Evolutionary conservation across 2,113 vertebrate species (phyloP).

Genomic region (Istiophorus platypterus): DNA sequence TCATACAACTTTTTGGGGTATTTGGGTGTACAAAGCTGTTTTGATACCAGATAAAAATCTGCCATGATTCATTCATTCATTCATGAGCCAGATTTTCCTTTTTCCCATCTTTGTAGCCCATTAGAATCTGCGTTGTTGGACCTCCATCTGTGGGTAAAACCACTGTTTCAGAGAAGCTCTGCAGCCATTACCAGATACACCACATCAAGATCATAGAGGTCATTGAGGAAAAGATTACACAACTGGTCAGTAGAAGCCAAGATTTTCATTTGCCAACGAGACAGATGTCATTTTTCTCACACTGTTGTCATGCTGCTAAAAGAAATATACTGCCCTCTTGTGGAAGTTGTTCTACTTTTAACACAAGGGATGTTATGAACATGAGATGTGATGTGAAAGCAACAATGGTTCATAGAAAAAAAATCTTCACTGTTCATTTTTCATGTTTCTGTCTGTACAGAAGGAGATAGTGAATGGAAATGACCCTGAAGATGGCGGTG

Average conservation of each 20-base stretch:
- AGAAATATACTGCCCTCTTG: conserved; percentile 21
- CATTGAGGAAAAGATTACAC: conserved; percentile 85
- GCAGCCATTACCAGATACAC: conserved; percentile 89
- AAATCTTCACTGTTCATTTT: neutral
- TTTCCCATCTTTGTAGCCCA: conserved; percentile 81
- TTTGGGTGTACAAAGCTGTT: neutral
- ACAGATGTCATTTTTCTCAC: neutral
- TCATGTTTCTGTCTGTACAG: conserved; percentile 51
- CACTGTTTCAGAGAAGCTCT: conserved; percentile 85
- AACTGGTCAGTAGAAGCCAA: conserved; percentile 86
- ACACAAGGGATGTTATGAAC: neutral
- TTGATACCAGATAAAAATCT: neutral
- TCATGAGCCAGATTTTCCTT: neutral
- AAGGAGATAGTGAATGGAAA: conserved; percentile 67
- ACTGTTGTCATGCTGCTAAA: neutral
- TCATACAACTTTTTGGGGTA: neutral
- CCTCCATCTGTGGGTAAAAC: conserved; percentile 93
- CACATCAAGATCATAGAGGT: conserved; percentile 85
- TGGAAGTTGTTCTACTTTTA: neutral
- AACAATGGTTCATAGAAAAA: neutral
- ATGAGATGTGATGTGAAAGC: neutral
- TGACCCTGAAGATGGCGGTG: conserved; percentile 30
- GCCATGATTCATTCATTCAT: neutral
- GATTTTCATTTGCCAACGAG: neutral
- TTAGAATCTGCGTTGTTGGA: conserved; percentile 91